Percentiles rank a stretch among this genome's conserved stretches.
phyloP scores from a whole-genome alignment of 35 echinoderm and acorn worm species.

The Heliocidaris tuberculata region DNA sequence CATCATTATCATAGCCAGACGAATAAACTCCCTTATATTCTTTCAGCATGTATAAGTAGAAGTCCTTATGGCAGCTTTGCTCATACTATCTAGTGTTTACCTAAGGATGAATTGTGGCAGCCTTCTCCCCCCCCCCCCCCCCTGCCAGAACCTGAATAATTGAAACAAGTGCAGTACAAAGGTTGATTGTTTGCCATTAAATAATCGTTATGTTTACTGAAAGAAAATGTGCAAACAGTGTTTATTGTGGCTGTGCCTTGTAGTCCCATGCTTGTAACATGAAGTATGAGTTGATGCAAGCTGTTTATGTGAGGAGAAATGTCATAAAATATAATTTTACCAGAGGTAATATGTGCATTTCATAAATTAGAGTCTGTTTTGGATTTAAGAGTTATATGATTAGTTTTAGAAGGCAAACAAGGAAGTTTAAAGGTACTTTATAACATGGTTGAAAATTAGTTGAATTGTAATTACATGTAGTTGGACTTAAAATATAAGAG shows the following conservation, averaged over 20 bases:
- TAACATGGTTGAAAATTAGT: too few species aligned
- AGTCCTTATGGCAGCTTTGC: too few species aligned
- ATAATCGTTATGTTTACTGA: slow-evolving; percentile 10
- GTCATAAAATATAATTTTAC: background rate
- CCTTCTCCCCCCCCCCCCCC: background rate
- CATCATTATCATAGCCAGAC: too few species aligned
- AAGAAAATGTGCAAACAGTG: background rate
- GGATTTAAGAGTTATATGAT: background rate
- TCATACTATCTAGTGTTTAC: too few species aligned
- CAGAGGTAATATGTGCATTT: background rate
- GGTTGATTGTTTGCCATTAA: background rate
- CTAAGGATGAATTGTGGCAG: too few species aligned
- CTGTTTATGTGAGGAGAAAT: background rate
- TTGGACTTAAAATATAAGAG: too few species aligned
- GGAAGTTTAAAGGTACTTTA: too few species aligned
- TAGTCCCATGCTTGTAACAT: background rate
- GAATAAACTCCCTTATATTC: too few species aligned
- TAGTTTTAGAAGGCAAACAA: too few species aligned
- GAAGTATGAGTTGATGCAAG: background rate
- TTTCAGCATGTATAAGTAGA: too few species aligned
- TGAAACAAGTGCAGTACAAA: background rate
- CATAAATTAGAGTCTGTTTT: background rate
- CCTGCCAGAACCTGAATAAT: background rate
- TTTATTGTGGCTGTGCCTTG: background rate
- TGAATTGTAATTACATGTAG: too few species aligned